phyloP scores from a whole-genome alignment of 2,797 vertebrate species.

The Choloepus didactylus region DNA sequence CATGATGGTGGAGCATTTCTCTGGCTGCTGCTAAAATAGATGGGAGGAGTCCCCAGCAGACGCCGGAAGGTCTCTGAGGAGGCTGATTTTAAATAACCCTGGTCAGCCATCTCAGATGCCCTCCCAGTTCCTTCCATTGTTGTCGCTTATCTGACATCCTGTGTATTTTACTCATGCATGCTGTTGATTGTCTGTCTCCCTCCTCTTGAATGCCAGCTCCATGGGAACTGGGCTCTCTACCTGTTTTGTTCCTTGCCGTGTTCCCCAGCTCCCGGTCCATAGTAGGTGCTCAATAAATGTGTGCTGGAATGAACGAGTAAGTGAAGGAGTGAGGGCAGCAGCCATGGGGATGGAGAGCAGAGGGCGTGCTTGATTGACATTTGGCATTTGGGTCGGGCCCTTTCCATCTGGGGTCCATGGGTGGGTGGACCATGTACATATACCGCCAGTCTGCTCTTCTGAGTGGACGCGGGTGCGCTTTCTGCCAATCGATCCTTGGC shows the following conservation, averaged over 20 bases:
- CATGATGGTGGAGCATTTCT: neutral
- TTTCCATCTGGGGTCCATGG: neutral
- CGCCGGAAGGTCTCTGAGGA: neutral
- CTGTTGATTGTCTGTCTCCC: neutral
- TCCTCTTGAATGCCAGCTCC: neutral
- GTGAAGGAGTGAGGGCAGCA: neutral
- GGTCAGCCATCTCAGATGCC: neutral
- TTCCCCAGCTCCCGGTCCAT: neutral
- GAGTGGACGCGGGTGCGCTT: fast-evolving
- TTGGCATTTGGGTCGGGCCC: neutral
- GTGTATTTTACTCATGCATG: fast-evolving
- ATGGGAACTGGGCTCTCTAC: neutral
- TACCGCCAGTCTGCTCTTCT: neutral
- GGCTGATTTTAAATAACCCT: neutral
- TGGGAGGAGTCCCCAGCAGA: neutral
- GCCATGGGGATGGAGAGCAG: neutral
- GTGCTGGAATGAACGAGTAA: neutral
- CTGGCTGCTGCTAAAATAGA: neutral
- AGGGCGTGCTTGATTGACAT: neutral
- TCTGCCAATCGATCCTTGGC: neutral
- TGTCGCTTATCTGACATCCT: neutral
- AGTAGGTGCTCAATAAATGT: neutral
- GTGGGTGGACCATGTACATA: fast-evolving
- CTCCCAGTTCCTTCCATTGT: neutral
- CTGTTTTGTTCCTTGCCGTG: neutral